Conservation (phyloP, 2,113 vertebrate species). For the Aleadryas rufinucha region DNA sequence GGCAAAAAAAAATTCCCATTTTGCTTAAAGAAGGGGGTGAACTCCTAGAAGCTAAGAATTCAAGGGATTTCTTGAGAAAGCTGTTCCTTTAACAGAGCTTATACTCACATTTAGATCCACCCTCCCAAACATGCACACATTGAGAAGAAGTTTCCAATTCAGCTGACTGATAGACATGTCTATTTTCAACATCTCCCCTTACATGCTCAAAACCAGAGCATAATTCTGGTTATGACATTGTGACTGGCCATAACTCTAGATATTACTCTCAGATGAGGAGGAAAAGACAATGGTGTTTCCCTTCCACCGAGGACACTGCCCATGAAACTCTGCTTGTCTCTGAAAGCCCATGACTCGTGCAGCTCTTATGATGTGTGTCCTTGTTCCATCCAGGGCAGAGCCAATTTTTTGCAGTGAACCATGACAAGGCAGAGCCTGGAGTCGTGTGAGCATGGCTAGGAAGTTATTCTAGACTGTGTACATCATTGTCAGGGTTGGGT, state of each 20-base stretch:
- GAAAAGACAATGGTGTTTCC: background rate
- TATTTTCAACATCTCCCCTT: background rate
- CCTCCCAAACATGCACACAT: rapidly evolving
- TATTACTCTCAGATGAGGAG: background rate
- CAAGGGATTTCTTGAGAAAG: background rate
- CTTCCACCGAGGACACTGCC: background rate
- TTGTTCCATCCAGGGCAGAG: background rate
- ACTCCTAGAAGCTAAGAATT: background rate
- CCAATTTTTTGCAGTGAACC: background rate
- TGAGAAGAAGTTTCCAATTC: background rate
- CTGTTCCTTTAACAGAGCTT: background rate
- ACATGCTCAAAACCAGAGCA: background rate
- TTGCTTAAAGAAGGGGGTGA: background rate
- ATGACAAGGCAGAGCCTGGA: background rate
- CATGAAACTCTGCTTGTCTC: background rate
- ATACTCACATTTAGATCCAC: background rate
- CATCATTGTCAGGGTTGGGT: background rate
- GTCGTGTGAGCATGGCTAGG: background rate
- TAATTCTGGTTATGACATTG: background rate
- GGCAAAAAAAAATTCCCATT: background rate
- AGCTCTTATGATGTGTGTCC: background rate
- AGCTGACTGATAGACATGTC: background rate
- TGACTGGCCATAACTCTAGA: background rate
- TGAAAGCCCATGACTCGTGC: background rate
- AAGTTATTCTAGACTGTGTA: background rate